Evolutionary conservation across 2,113 vertebrate species (phyloP).

Genomic region (Antennarius striatus): DNA sequence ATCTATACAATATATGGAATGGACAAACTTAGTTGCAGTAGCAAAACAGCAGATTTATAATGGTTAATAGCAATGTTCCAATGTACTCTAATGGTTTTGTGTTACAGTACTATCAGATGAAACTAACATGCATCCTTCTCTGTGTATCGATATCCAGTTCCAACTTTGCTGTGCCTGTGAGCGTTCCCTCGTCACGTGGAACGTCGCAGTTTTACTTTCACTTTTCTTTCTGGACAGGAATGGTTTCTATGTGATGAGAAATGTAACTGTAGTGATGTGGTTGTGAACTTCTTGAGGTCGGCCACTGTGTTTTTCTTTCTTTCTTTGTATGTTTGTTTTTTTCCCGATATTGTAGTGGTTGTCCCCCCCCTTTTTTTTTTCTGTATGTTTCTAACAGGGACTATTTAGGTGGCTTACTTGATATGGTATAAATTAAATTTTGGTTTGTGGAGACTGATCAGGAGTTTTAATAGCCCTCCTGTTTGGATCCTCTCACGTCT

Average conservation of each 20-base stretch:
- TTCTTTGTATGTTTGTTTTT: slow-evolving; percentile 29
- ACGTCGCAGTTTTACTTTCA: slow-evolving; percentile 65
- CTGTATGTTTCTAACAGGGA: slow-evolving; percentile 77
- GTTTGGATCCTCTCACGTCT: slow-evolving; percentile 50
- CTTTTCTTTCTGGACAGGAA: neutral
- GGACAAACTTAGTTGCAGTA: slow-evolving; percentile 86
- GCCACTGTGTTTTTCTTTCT: slow-evolving; percentile 59
- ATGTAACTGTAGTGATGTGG: slow-evolving; percentile 81
- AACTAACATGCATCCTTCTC: slow-evolving; percentile 80
- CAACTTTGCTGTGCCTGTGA: slow-evolving; percentile 79
- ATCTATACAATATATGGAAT: slow-evolving; percentile 86
- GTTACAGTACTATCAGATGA: slow-evolving; percentile 82
- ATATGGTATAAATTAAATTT: slow-evolving; percentile 71
- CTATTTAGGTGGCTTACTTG: slow-evolving; percentile 71
- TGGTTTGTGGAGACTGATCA: slow-evolving; percentile 67
- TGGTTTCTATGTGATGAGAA: slow-evolving; percentile 76
- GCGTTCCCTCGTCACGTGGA: slow-evolving; percentile 54
- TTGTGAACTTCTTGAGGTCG: slow-evolving; percentile 81
- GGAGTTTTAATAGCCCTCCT: slow-evolving; percentile 56
- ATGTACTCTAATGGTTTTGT: slow-evolving; percentile 85
- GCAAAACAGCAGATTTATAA: slow-evolving; percentile 83
- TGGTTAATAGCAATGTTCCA: slow-evolving; percentile 82
- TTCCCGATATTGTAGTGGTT: slow-evolving; percentile 76
- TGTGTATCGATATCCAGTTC: slow-evolving; percentile 81
- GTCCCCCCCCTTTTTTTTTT: slow-evolving; percentile 27